Conservation (phyloP, 2,888 invertebrate species). For the Tortrix viridana region DNA sequence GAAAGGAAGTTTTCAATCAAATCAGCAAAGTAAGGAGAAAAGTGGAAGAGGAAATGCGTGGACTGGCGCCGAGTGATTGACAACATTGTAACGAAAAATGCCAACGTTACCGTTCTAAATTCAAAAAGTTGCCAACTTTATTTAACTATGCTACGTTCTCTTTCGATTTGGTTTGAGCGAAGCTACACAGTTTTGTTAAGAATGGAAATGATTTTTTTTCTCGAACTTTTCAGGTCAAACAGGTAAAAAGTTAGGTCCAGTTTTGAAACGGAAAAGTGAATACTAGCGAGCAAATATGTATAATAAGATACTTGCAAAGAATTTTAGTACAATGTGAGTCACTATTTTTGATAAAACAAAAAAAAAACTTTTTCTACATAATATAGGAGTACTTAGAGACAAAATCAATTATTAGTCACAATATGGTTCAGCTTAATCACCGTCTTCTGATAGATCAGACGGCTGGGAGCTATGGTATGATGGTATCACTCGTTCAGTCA, state of each 20-base stretch:
- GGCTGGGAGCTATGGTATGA: no score
- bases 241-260: not conserved
- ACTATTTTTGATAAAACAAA: no score
- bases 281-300: no score
- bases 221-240: not conserved
- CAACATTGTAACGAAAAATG: constrained; percentile 67
- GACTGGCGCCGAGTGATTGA: constrained; percentile 76
- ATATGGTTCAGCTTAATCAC: no score
- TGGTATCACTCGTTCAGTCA: no score
- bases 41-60: constrained; percentile 63
- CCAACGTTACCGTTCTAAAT: constrained; percentile 14
- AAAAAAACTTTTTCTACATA: no score
- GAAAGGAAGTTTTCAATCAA: constrained; percentile 79
- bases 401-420: no score
- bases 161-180: constrained; percentile 45
- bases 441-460: no score
- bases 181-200: not conserved
- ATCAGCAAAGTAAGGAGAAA: constrained; percentile 66
- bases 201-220: constrained; percentile 1
- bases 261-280: not conserved
- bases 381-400: no score
- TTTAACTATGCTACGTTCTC: constrained; percentile 55
- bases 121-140: constrained; percentile 49
- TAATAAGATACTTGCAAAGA: no score
- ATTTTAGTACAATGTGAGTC: no score